These are phyloP conservation scores for Phoxinus phoxinus DNA, from an alignment of 2,113 vertebrate species.

Conservation along the genomic window DNA sequence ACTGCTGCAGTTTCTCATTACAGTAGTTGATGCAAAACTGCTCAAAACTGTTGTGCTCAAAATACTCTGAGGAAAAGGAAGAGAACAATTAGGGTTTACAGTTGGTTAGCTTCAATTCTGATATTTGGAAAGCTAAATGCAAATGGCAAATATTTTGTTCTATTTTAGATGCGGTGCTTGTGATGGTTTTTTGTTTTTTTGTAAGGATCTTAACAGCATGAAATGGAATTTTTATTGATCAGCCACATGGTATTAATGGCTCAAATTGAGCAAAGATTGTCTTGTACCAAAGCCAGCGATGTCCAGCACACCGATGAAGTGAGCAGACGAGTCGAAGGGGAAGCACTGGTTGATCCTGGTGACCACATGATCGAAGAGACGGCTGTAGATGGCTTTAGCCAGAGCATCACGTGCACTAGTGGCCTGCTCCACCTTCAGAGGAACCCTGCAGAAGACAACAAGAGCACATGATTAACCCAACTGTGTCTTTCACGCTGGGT, in stretches of 20 bases:
- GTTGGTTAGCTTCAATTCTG: background rate
- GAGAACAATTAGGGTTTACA: background rate
- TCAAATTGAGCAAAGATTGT: background rate
- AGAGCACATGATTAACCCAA: background rate
- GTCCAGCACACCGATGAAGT: slow-evolving; percentile 97
- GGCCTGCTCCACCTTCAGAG: slow-evolving; percentile 96
- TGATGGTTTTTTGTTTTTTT: no score
- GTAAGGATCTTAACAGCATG: no score
- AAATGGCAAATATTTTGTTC: no score
- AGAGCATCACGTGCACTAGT: slow-evolving; percentile 94
- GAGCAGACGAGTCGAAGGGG: slow-evolving; percentile 90
- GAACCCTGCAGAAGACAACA: slow-evolving; percentile 79
- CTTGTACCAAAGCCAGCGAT: slow-evolving; percentile 95
- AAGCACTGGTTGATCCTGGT: slow-evolving; percentile 97
- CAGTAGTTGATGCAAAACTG: slow-evolving; percentile 99
- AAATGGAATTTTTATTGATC: background rate
- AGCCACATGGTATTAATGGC: background rate
- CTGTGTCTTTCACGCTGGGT: no score
- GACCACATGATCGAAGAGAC: slow-evolving; percentile 96
- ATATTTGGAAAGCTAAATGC: no score
- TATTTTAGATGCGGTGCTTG: no score
- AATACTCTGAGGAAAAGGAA: slow-evolving; percentile 87
- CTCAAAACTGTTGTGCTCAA: slow-evolving; percentile 99
- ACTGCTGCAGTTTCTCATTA: slow-evolving; percentile 98
- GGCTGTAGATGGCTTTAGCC: slow-evolving; percentile 95